Percentiles rank a stretch among this genome's conserved stretches.
Evolutionary conservation across 2,888 invertebrate species (phyloP).

Genomic region (Cephus rjabovi): DNA sequence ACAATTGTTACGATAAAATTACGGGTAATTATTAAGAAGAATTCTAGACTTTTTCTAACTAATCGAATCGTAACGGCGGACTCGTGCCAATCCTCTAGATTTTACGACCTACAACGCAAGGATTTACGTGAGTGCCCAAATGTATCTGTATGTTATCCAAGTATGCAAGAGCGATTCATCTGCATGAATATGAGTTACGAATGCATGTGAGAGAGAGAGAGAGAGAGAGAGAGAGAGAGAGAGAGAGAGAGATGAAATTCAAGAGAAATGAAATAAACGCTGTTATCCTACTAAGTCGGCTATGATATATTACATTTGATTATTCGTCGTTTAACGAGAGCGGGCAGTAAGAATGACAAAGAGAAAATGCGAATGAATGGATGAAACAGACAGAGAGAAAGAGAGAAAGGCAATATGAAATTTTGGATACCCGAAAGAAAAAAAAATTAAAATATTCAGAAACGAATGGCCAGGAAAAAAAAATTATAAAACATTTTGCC

Average conservation of each 20-base stretch:
- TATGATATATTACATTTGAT: slow-evolving; percentile 50
- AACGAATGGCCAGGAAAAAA: too few species aligned
- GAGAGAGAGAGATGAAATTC: not conserved
- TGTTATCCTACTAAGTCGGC: slow-evolving; percentile 58
- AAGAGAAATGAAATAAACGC: slow-evolving; percentile 35
- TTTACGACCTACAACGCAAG: slow-evolving; percentile 51
- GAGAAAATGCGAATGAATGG: slow-evolving; percentile 6
- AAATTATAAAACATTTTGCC: too few species aligned
- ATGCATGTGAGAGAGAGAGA: not conserved
- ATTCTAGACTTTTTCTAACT: slow-evolving; percentile 66
- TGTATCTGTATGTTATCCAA: too few species aligned
- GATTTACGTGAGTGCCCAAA: too few species aligned
- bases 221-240: slow-evolving; percentile 6
- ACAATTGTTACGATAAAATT: slow-evolving; percentile 65
- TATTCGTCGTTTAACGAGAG: slow-evolving; percentile 44
- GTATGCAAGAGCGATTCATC: too few species aligned
- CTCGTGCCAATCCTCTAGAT: slow-evolving; percentile 59
- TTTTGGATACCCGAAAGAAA: too few species aligned
- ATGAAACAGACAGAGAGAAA: slow-evolving; percentile 7
- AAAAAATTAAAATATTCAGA: too few species aligned
- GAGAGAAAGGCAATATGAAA: not conserved
- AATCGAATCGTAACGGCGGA: slow-evolving; percentile 55
- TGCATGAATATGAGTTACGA: too few species aligned
- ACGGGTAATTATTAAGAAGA: slow-evolving; percentile 62
- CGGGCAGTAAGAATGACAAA: slow-evolving; percentile 1